A percentile compares a stretch with the other conserved stretches of the same genome.
These are phyloP conservation scores for Andrena marginata DNA, from an alignment of 2,888 invertebrate species.

Conservation along the genomic window DNA sequence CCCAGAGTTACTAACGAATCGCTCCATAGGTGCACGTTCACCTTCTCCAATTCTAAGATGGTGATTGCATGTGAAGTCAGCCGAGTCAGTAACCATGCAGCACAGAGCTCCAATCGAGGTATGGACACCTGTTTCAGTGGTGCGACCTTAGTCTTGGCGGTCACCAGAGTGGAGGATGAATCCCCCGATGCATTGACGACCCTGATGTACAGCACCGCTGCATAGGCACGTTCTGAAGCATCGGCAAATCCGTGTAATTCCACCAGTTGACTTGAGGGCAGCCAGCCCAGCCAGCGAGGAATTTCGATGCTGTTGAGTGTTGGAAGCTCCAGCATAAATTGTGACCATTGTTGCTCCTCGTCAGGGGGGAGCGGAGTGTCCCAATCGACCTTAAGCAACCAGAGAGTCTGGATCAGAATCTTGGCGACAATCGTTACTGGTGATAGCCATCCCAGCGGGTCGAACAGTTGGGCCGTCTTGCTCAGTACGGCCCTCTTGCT, in stretches of 20 bases:
- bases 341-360: no score
- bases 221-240: slow-evolving; percentile 58
- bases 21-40: neutral
- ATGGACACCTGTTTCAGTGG: slow-evolving; percentile 39
- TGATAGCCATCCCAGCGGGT: slow-evolving; percentile 55
- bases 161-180: slow-evolving; percentile 1
- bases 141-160: slow-evolving; percentile 52
- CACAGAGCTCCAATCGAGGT: slow-evolving; percentile 1
- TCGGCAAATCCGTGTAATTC: slow-evolving; percentile 65
- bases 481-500: slow-evolving; percentile 48
- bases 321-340: slow-evolving; percentile 21
- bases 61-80: neutral
- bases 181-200: neutral
- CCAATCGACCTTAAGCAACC: no score
- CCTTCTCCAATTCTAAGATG: neutral
- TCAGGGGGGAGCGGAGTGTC: no score
- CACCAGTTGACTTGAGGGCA: neutral
- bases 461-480: slow-evolving; percentile 47
- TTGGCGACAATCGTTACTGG: slow-evolving; percentile 58
- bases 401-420: slow-evolving; percentile 11
- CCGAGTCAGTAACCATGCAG: neutral
- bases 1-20: neutral
- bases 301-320: slow-evolving; percentile 27
- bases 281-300: slow-evolving; percentile 46
- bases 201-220: slow-evolving; percentile 41